Evolutionary conservation across 2,888 invertebrate species (phyloP), one percentile per base, ranked within the genome.

Genomic region (Romanomermis culicivorax): DNA sequence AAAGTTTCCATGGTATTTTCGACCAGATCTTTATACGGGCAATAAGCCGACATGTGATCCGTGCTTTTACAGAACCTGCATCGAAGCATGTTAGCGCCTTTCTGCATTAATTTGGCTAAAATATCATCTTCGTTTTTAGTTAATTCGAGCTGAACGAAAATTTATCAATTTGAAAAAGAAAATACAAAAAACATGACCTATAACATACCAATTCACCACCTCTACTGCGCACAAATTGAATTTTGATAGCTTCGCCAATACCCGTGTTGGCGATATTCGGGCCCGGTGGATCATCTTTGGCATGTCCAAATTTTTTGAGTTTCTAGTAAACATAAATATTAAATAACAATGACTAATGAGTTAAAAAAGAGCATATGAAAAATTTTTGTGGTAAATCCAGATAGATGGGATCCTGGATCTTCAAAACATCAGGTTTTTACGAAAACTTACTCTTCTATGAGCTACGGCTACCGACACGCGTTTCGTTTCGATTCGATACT

Each of bases 181-280:
- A 27, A 27, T 27, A 25, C 11, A 7, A 27, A 23, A 27, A 27
- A 11, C 20, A 11, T 27, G 29, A 36, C 17, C 11, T 47, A 23
- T 14, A 4, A 4, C 27, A 25, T 23, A 51, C 24, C n/a, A 52
- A 61, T 55, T 67, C 65, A 45, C 65, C 68, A 30, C 64, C 61
- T n/a, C 63, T 61, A 53, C 62, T 67, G 27, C 63, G 64, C 1
- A 71, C 68, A 61, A 74, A 75, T 65, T 71, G 88, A 85, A 97
- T 87, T 65, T 79, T 83, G 4, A 95, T 85, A 75, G 91, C 91
- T 75, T 95, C 95, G 58, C 84, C 83, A 1, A 86, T 84, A 65
- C 88, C 84, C 1, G 95, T 97, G 2, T 91, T 95, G n/a, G 91
- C 83, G 23, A 89, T 85, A 71, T 95, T 89, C 0, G 95, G 95